phyloP scores from a whole-genome alignment of 2,113 vertebrate genomes.

The Anoplopoma fimbria region DNA sequence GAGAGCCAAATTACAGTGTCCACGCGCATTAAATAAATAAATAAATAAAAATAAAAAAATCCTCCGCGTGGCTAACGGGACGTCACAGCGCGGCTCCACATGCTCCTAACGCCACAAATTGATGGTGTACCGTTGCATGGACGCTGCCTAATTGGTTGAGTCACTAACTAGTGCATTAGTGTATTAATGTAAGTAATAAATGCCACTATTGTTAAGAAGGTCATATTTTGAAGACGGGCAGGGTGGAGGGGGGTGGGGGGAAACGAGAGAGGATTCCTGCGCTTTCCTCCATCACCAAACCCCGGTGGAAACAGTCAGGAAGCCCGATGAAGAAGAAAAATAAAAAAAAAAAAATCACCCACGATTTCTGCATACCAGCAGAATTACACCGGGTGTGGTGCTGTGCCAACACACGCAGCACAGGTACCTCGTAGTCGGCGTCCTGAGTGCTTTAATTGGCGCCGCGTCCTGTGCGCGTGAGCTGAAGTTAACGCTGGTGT shows the following conservation, averaged over 20 bases:
- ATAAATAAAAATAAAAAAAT: no score
- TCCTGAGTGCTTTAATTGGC: not conserved
- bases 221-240: not conserved
- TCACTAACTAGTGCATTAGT: no score
- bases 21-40: no score
- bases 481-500: not conserved
- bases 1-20: not conserved
- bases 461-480: constrained; percentile 25
- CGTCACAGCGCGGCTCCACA: constrained; percentile 15
- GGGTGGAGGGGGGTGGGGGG: accelerated
- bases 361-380: not conserved
- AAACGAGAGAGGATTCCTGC: not conserved
- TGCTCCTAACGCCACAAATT: not conserved
- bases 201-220: accelerated
- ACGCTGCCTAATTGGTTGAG: no score
- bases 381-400: accelerated
- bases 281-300: constrained; percentile 13
- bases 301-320: not conserved
- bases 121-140: no score
- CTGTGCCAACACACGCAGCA: accelerated
- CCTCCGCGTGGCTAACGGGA: constrained; percentile 49
- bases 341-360: not conserved
- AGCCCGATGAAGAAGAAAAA: not conserved
- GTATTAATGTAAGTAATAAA: not conserved
- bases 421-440: no score